phyloP scores from a whole-genome alignment of 2,888 invertebrate genomes.

The Drosophila pseudotalamancana region DNA sequence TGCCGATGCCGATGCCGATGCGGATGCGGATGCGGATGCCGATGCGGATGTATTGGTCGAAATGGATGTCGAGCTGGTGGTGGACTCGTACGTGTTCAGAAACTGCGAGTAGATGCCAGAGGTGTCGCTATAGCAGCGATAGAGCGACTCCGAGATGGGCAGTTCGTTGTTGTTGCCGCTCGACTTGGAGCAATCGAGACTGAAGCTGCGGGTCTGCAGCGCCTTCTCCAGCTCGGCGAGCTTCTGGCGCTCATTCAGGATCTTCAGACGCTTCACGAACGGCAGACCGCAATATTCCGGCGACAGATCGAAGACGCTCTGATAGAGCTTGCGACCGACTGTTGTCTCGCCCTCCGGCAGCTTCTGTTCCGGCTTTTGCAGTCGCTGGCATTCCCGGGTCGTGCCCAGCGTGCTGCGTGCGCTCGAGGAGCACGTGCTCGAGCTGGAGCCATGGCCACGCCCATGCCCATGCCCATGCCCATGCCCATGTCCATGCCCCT shows the following conservation, averaged over 20 bases:
- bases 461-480: slow-evolving; percentile 23
- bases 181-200: slow-evolving; percentile 89
- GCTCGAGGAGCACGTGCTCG: slow-evolving; percentile 55
- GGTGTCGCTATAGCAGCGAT: slow-evolving; percentile 92
- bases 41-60: slow-evolving; percentile 71
- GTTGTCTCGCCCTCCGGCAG: slow-evolving; percentile 49
- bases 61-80: slow-evolving; percentile 84
- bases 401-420: slow-evolving; percentile 50
- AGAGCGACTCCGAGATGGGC: slow-evolving; percentile 86
- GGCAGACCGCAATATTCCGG: slow-evolving; percentile 94
- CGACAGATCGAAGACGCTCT: slow-evolving; percentile 93
- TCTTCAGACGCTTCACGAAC: slow-evolving; percentile 94
- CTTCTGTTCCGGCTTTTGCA: slow-evolving; percentile 65
- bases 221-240: slow-evolving; percentile 92
- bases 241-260: slow-evolving; percentile 94
- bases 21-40: slow-evolving; percentile 52
- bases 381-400: slow-evolving; percentile 39
- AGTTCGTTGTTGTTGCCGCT: slow-evolving; percentile 83
- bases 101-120: slow-evolving; percentile 87
- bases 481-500: slow-evolving; percentile 22
- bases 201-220: slow-evolving; percentile 91
- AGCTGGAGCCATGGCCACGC: slow-evolving; percentile 42
- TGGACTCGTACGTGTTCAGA: slow-evolving; percentile 83
- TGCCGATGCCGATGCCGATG: slow-evolving; percentile 44
- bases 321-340: slow-evolving; percentile 88